A percentile compares a stretch with the other conserved stretches of the same genome.
Conservation (phyloP, 1,140 invertebrate species). For the Anoplophora glabripennis region DNA sequence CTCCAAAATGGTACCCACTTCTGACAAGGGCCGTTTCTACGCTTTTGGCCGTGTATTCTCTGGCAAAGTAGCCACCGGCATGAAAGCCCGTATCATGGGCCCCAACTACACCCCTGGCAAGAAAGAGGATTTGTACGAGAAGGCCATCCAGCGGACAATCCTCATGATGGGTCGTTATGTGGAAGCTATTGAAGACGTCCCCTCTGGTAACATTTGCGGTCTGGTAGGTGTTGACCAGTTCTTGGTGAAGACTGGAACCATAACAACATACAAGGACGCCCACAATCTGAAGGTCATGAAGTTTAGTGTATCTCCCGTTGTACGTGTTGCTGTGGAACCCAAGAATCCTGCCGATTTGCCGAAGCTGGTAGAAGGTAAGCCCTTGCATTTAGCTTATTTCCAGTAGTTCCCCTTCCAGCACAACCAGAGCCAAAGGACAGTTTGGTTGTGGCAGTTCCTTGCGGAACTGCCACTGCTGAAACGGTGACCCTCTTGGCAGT, state of each 20-base stretch:
- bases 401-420: constrained; percentile 33
- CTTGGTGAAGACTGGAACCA: constrained; percentile 98
- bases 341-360: constrained; percentile 99
- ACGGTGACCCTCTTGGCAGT: constrained; percentile 27
- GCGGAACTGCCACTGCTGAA: constrained; percentile 6
- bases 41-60: constrained; percentile 99
- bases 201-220: constrained; percentile 99
- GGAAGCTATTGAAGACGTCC: constrained; percentile 99
- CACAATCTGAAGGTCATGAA: constrained; percentile 99
- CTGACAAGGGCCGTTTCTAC: constrained; percentile 99
- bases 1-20: constrained; percentile 99
- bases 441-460: constrained; percentile 16
- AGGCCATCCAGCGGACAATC: constrained; percentile 98
- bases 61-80: constrained; percentile 89
- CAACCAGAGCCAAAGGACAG: constrained; percentile 23
- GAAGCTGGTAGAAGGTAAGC: constrained; percentile 96
- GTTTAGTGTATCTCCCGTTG: constrained; percentile 98
- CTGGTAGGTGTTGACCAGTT: constrained; percentile 99
- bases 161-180: constrained; percentile 99
- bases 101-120: constrained; percentile 97
- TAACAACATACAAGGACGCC: constrained; percentile 97
- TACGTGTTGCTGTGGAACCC: constrained; percentile 98
- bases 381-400: too few species aligned
- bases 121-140: constrained; percentile 98
- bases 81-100: constrained; percentile 97